Evolutionary conservation across 2,888 invertebrate genomes (phyloP).

Genomic region (Incurvaria masculella): DNA sequence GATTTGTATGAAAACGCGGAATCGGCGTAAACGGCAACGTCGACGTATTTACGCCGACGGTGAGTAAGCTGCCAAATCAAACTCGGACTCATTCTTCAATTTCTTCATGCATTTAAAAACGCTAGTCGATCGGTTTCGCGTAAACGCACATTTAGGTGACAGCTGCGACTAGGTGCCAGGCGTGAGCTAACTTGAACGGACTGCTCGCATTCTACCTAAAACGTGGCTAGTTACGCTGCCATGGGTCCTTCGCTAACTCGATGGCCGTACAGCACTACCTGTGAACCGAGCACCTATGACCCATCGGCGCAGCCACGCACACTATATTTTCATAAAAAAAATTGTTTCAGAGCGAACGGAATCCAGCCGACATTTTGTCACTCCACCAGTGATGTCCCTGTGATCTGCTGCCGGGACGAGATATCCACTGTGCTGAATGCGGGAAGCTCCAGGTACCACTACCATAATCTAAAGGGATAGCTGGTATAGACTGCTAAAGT

Average conservation of each 20-base stretch:
- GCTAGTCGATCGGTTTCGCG: too few species aligned
- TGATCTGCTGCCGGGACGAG: slow-evolving; percentile 37
- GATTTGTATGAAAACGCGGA: too few species aligned
- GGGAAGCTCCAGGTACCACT: too few species aligned
- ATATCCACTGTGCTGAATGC: slow-evolving; percentile 26
- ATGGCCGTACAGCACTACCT: background rate
- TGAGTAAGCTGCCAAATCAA: too few species aligned
- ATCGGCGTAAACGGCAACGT: too few species aligned
- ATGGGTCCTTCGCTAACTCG: background rate
- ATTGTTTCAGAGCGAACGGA: slow-evolving; percentile 25
- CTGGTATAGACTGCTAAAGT: too few species aligned
- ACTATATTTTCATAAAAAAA: background rate
- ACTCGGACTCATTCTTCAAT: too few species aligned
- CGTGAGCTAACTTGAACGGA: background rate
- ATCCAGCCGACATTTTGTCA: slow-evolving; percentile 35
- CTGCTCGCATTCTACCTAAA: slow-evolving; percentile 1
- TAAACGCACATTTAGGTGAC: too few species aligned
- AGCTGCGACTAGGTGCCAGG: background rate
- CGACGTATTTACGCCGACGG: too few species aligned
- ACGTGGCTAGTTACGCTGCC: slow-evolving; percentile 1
- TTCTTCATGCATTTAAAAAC: too few species aligned
- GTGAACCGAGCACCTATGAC: background rate
- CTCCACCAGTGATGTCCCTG: slow-evolving; percentile 22
- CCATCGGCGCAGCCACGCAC: background rate
- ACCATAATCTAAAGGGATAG: too few species aligned